These are phyloP conservation scores for Amphibalanus amphitrite DNA, from an alignment of 1,140 invertebrate genomes.

Conservation along the genomic window DNA sequence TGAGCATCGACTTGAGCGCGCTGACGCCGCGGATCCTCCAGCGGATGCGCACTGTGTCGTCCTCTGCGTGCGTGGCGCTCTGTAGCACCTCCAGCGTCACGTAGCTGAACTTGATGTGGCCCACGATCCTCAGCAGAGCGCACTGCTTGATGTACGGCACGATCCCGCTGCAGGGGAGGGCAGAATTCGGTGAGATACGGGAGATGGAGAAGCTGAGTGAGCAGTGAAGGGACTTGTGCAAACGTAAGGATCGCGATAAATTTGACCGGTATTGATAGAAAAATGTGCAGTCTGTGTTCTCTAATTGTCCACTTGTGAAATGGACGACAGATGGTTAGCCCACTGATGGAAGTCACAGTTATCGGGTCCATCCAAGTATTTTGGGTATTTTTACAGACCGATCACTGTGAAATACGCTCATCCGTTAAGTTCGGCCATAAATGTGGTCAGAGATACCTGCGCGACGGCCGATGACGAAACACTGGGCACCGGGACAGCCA, in stretches of 20 bases:
- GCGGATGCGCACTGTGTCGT: conserved; percentile 59
- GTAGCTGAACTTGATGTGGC: conserved; percentile 69
- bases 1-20: conserved; percentile 44
- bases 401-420: not conserved
- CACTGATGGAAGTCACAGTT: too few relatives aligned
- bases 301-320: too few relatives aligned
- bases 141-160: conserved; percentile 58
- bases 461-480: not conserved
- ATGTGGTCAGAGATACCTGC: not conserved
- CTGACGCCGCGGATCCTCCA: conserved; percentile 71
- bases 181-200: conserved; percentile 1
- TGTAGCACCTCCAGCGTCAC: conserved; percentile 70
- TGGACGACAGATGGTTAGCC: too few relatives aligned
- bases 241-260: not conserved
- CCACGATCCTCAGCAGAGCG: conserved; percentile 47
- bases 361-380: too few relatives aligned
- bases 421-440: too few relatives aligned
- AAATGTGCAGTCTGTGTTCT: too few relatives aligned
- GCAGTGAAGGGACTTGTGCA: conserved; percentile 1
- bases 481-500: conserved; percentile 15
- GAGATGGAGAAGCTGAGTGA: not conserved
- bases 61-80: conserved; percentile 65
- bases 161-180: conserved; percentile 45
- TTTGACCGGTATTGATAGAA: too few relatives aligned
- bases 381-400: not conserved